Evolutionary conservation across 1,140 invertebrate genomes (phyloP).

Genomic region (Procambarus virginalis): DNA sequence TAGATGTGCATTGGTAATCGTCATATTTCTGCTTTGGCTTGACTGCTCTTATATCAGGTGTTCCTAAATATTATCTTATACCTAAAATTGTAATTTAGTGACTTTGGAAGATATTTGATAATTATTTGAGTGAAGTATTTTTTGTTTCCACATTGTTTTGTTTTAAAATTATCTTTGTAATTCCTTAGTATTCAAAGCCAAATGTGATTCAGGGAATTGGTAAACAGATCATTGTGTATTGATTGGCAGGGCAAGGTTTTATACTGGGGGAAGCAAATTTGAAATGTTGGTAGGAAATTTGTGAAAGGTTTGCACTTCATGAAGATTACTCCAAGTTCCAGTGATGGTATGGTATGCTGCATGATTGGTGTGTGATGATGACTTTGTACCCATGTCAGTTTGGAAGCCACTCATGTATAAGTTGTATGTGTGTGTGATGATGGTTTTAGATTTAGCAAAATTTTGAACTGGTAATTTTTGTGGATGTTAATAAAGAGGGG

Average conservation of each 20-base stretch:
- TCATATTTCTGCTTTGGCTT: neutral
- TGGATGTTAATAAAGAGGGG: slow-evolving; percentile 2
- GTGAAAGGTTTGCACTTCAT: neutral
- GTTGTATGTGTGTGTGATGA: neutral
- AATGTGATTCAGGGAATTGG: neutral
- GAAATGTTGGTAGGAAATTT: neutral
- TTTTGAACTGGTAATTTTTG: neutral
- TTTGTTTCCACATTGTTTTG: neutral
- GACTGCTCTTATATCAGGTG: neutral
- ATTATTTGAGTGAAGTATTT: neutral
- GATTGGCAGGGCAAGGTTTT: neutral
- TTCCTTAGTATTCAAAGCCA: neutral
- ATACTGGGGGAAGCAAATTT: neutral
- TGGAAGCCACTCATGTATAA: neutral
- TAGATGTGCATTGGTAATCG: neutral
- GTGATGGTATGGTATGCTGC: neutral
- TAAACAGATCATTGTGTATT: neutral
- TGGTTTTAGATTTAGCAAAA: neutral
- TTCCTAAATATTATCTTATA: neutral
- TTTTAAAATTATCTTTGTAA: neutral
- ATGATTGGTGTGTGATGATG: neutral
- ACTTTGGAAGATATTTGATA: neutral
- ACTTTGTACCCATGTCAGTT: neutral
- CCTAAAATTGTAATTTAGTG: neutral
- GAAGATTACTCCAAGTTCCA: neutral